phyloP scores from a whole-genome alignment of 2,888 invertebrate species.

The Brachylomia viminalis region DNA sequence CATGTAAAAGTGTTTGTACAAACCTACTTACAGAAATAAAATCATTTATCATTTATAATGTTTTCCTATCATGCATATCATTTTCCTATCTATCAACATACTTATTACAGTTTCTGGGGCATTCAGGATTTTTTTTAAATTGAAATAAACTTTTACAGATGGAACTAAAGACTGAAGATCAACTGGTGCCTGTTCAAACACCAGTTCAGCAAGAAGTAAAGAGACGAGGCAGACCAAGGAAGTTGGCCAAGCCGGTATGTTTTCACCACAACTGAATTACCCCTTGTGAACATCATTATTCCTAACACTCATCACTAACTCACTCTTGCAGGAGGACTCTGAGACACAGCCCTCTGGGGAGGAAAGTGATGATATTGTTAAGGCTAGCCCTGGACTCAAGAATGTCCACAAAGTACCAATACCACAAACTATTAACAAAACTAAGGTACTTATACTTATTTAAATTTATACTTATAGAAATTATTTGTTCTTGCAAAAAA shows the following conservation, averaged over 20 bases:
- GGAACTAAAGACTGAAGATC: constrained; percentile 87
- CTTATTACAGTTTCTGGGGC: not conserved
- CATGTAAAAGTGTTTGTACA: too few relatives aligned
- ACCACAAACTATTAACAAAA: constrained; percentile 69
- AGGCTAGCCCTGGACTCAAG: constrained; percentile 75
- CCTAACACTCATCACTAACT: constrained; percentile 57
- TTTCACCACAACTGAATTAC: constrained; percentile 2
- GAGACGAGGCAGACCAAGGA: constrained; percentile 84
- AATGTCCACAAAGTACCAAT: constrained; percentile 72
- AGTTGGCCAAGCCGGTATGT: constrained; percentile 76
- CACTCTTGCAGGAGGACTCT: constrained; percentile 81
- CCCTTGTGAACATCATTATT: constrained; percentile 22
- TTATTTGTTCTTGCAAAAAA: not conserved
- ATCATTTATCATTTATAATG: too few relatives aligned
- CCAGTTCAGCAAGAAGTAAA: constrained; percentile 73
- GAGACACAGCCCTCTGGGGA: constrained; percentile 86
- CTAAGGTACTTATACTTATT: constrained; percentile 71
- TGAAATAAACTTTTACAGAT: too few relatives aligned
- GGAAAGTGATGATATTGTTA: constrained; percentile 83
- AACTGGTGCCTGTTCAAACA: constrained; percentile 83
- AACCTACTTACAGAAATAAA: too few relatives aligned
- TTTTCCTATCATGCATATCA: not conserved
- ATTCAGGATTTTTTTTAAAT: too few relatives aligned
- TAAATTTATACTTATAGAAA: constrained; percentile 7
- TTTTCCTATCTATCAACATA: not conserved